Evolutionary conservation across 2,797 vertebrate genomes (phyloP), one percentile per base, ranked within the genome.

Genomic region (Odontamblyopus lacepedii): DNA sequence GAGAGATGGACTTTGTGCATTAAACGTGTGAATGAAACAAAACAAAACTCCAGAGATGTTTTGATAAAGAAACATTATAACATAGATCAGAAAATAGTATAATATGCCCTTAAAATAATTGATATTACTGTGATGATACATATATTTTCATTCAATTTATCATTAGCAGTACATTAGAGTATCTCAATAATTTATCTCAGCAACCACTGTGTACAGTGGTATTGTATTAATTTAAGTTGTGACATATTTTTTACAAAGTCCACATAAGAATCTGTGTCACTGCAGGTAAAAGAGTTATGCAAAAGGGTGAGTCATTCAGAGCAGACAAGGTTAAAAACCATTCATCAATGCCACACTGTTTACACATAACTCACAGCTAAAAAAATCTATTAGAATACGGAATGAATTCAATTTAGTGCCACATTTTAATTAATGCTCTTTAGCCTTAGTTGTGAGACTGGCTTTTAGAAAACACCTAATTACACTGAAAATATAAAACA

Each of bases 401-500:
- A 38, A n/a, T 64, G 6, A 48, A 48, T 44, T 6, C 19, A 6
- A 41, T 41, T 29, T 7, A 53, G 13, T 55, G 30, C 35, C 12
- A 29, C 65, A 67, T 70, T 57, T 27, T 48, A 71, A 79, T 38
- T 59, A 53, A 70, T 63, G 38, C 63, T 71, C 63, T 73, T 48
- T 4, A 23, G 15, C 62, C 62, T 19, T 63, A n/a, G 35, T 62
- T 62, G 30, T 62, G 60, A 62, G 6, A 35, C 16, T 19, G 16
- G n/a, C n/a, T 65, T 73, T 74, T 29, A 59, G 18, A 13, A 29
- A 1, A 55, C 6, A 56, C 7, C 60, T 7, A 6, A n/a, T 62
- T 68, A 63, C 38, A 12, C 68, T 9, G 60, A 75, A 26, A 26
- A n/a, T 78, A 61, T n/a, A 53, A 78, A 74, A 73, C 67, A 38